phyloP scores from a whole-genome alignment of 2,113 vertebrate species.

The Nyctibius bracteatus region DNA sequence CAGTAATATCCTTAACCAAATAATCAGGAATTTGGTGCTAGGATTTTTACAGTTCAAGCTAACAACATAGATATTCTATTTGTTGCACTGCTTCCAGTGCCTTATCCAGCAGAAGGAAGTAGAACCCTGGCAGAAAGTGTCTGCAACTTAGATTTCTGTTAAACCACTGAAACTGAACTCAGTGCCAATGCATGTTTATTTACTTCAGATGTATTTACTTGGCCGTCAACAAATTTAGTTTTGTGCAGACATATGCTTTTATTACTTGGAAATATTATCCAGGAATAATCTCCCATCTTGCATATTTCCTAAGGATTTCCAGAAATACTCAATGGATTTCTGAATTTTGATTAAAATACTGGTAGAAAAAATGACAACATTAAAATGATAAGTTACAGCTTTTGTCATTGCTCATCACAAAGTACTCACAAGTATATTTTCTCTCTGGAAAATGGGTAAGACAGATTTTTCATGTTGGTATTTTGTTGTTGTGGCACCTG shows the following conservation, averaged over 20 bases:
- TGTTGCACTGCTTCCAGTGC: not conserved
- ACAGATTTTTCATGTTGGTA: slow-evolving; percentile 84
- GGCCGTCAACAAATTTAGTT: not conserved
- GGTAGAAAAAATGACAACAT: not conserved
- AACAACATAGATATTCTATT: not conserved
- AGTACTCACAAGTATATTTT: slow-evolving; percentile 93
- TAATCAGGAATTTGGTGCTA: not conserved
- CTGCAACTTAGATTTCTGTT: not conserved
- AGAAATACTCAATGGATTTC: not conserved
- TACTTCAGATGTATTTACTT: not conserved
- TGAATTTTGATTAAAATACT: not conserved
- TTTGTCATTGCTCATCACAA: not conserved
- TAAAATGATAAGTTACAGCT: not conserved
- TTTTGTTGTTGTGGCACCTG: slow-evolving; percentile 78
- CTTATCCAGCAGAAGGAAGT: not conserved
- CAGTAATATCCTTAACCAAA: not conserved
- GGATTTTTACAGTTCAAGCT: not conserved
- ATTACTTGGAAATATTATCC: not conserved
- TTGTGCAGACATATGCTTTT: not conserved
- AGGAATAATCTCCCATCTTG: not conserved
- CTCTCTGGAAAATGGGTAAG: slow-evolving; percentile 91
- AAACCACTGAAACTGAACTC: not conserved
- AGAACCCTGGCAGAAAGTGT: not conserved
- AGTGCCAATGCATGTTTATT: not conserved
- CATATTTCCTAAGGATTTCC: not conserved